phyloP scores from a whole-genome alignment of 2,113 vertebrate genomes.

The Pampusana beccarii region DNA sequence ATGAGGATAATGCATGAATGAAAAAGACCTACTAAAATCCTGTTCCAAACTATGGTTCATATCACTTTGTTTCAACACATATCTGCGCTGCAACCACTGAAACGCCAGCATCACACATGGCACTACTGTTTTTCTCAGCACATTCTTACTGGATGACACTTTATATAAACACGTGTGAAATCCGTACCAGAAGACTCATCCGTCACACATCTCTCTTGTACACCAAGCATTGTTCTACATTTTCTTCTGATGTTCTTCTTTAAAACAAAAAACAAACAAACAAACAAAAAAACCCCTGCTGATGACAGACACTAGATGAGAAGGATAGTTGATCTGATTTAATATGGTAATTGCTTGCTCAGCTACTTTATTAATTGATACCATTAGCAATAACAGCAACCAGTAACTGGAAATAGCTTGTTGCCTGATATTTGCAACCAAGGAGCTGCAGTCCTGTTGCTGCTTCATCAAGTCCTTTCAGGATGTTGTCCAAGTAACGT shows the following conservation, averaged over 20 bases:
- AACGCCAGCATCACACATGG: accelerated
- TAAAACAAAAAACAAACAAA: neutral
- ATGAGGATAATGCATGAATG: neutral
- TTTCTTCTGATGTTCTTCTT: neutral
- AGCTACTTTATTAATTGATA: conserved; percentile 17
- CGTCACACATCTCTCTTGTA: neutral
- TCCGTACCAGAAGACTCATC: neutral
- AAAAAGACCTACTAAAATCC: neutral
- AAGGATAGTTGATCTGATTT: conserved; percentile 15
- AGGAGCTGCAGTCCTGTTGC: neutral
- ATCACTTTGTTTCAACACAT: neutral
- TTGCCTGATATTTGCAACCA: neutral
- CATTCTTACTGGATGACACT: conserved; percentile 32
- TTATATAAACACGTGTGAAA: neutral
- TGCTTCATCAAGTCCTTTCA: neutral
- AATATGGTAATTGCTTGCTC: neutral
- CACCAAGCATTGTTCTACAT: neutral
- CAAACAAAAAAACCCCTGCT: neutral
- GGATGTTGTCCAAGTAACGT: neutral
- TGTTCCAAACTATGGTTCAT: neutral
- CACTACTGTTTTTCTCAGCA: neutral
- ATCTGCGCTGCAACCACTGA: neutral
- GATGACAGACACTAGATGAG: conserved; percentile 27
- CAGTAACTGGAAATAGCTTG: neutral
- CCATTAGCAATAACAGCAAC: neutral